phyloP scores from a whole-genome alignment of 2,113 vertebrate species.

The Dermatemys mawii region DNA sequence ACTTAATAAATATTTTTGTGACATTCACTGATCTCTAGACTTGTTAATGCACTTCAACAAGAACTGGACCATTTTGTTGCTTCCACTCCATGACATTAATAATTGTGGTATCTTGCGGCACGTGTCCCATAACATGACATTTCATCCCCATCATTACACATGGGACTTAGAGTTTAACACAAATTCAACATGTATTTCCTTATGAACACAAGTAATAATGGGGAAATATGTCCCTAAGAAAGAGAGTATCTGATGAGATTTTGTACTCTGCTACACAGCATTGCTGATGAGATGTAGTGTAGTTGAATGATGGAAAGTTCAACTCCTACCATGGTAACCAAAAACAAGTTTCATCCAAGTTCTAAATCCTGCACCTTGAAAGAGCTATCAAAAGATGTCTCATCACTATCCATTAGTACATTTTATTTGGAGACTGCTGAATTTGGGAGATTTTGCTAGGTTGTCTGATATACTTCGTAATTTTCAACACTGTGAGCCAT shows the following conservation, averaged over 20 bases:
- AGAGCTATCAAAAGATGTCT: not conserved
- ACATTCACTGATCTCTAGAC: not conserved
- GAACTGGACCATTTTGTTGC: not conserved
- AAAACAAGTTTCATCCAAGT: not conserved
- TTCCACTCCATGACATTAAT: not conserved
- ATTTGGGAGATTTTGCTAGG: accelerated
- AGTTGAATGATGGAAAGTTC: not conserved
- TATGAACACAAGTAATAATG: not conserved
- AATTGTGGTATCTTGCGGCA: not conserved
- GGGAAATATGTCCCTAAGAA: not conserved
- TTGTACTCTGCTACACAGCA: not conserved
- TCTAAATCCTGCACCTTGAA: not conserved
- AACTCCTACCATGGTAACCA: not conserved
- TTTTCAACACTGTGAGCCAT: not conserved
- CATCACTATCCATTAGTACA: not conserved
- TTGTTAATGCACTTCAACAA: not conserved
- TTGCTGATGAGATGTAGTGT: not conserved
- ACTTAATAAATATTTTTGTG: not conserved
- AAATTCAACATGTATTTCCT: not conserved
- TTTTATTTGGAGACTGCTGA: not conserved
- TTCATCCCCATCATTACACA: not conserved
- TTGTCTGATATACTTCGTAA: not conserved
- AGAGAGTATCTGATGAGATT: not conserved
- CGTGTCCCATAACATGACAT: not conserved
- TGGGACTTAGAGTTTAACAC: not conserved